phyloP scores from a whole-genome alignment of 2,797 vertebrate genomes.

The Microhierax caerulescens region DNA sequence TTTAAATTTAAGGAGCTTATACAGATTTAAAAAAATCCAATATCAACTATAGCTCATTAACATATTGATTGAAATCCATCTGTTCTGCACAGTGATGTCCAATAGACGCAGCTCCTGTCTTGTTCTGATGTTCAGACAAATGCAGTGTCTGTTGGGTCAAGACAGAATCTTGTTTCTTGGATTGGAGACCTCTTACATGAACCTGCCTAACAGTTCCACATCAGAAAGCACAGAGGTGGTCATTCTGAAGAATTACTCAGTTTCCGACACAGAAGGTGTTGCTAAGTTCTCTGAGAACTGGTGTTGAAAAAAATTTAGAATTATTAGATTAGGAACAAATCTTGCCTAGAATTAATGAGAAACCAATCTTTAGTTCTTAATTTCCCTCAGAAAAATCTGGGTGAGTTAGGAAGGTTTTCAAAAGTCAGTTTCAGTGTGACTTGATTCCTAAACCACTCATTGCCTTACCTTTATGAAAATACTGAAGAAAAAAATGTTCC shows the following conservation, averaged over 20 bases:
- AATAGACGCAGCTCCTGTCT: not conserved
- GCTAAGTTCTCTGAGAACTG: not conserved
- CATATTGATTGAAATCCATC: not conserved
- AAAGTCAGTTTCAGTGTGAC: not conserved
- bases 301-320: not conserved
- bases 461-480: not conserved
- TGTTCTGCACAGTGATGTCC: not conserved
- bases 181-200: not conserved
- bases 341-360: not conserved
- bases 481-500: not conserved
- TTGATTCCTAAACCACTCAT: not conserved
- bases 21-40: not conserved
- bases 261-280: not conserved
- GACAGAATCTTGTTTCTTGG: not conserved
- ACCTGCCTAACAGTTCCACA: not conserved
- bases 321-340: not conserved
- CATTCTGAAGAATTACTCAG: not conserved
- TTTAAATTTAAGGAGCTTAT: not conserved
- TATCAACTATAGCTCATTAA: not conserved
- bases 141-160: not conserved
- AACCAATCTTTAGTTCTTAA: not conserved
- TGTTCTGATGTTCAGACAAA: not conserved
- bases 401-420: not conserved
- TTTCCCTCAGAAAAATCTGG: not conserved
- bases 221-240: not conserved